Conservation (phyloP, 1,140 invertebrate species). For the Solenopsis fugax region DNA sequence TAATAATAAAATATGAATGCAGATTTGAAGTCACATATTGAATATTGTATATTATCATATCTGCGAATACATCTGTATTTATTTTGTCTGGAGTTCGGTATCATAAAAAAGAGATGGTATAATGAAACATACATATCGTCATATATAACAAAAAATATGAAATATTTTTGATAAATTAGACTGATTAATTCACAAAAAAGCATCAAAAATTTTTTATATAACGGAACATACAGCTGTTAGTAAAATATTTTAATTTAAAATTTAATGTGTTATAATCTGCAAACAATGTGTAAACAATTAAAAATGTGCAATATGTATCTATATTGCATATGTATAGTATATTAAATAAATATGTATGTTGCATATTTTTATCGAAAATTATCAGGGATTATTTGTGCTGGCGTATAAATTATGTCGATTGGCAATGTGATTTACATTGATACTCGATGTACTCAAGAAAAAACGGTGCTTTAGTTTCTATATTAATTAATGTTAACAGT, state of each 20-base stretch:
- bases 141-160: neutral
- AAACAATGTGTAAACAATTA: neutral
- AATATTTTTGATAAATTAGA: slow-evolving; percentile 4
- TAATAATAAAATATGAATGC: no score
- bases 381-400: neutral
- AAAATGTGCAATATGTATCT: neutral
- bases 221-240: neutral
- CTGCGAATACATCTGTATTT: neutral
- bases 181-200: slow-evolving; percentile 2
- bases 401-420: neutral
- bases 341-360: no score
- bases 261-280: neutral
- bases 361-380: neutral
- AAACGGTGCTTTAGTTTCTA: neutral
- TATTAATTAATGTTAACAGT: neutral
- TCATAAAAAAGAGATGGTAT: neutral
- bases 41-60: neutral
- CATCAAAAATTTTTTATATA: slow-evolving; percentile 5
- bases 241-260: neutral
- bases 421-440: neutral
- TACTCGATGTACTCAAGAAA: neutral
- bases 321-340: neutral
- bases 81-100: neutral
- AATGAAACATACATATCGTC: neutral
- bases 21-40: neutral